phyloP scores from a whole-genome alignment of 2,797 vertebrate species.

The Oreonectes daqikongensis region DNA sequence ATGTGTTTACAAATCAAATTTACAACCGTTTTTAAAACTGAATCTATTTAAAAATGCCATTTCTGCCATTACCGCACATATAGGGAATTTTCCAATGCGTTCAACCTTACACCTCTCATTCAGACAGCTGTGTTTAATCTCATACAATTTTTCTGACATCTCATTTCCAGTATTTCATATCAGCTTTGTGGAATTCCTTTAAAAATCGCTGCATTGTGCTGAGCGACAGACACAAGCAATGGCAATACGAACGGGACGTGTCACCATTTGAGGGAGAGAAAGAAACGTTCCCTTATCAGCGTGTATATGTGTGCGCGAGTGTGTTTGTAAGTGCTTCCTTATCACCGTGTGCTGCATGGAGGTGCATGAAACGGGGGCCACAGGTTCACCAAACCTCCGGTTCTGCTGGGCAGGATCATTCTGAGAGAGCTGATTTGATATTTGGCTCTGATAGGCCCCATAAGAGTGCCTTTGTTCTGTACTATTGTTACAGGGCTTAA shows the following conservation, averaged over 20 bases:
- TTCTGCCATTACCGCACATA: not conserved
- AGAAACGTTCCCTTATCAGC: conserved; percentile 53
- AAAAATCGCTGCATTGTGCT: conserved; percentile 29
- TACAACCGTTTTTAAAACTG: not conserved
- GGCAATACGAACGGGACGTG: conserved; percentile 27
- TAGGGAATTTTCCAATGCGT: conserved; percentile 5
- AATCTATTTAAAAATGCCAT: not conserved
- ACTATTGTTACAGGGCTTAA: conserved; percentile 82
- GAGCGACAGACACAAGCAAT: conserved; percentile 1
- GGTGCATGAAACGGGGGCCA: conserved; percentile 59
- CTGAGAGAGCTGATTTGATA: conserved; percentile 83
- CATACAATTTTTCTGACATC: conserved; percentile 40
- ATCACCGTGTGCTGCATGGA: conserved; percentile 51
- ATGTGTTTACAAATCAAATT: too few relatives aligned
- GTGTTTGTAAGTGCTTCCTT: conserved; percentile 54
- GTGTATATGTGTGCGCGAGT: conserved; percentile 37
- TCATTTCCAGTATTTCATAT: conserved; percentile 34
- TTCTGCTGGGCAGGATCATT: conserved; percentile 80
- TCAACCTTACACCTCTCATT: conserved; percentile 5
- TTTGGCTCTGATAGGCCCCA: conserved; percentile 82
- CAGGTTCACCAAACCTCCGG: conserved; percentile 78
- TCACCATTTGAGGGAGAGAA: conserved; percentile 46
- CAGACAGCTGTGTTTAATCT: conserved; percentile 5
- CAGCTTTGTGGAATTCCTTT: conserved; percentile 36
- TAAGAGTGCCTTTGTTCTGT: conserved; percentile 81